These are phyloP conservation scores for Agrotis clavis DNA, from an alignment of 2,888 invertebrate species.

Conservation along the genomic window DNA sequence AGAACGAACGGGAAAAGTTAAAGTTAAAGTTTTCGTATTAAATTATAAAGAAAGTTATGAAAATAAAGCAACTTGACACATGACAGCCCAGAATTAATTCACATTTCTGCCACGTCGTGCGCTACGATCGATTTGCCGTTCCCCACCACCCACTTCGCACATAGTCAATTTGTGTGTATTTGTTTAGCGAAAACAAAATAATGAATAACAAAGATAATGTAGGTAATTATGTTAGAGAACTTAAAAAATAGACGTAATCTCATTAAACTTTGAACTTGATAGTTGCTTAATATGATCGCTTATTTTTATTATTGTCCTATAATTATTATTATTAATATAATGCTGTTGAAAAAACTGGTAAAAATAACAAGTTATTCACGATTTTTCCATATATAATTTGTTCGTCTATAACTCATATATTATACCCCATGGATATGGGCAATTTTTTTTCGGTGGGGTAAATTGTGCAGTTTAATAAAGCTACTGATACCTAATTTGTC, in stretches of 20 bases:
- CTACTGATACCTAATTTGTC: slow-evolving; percentile 14
- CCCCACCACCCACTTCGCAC: no score
- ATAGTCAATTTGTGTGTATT: no score
- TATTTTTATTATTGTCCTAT: slow-evolving; percentile 12
- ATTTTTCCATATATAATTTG: slow-evolving; percentile 13
- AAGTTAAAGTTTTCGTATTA: no score
- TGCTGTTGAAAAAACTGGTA: slow-evolving; percentile 9
- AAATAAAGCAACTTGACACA: no score
- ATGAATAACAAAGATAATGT: no score
- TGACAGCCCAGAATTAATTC: no score
- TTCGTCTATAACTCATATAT: slow-evolving; percentile 6
- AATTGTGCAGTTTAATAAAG: slow-evolving; percentile 18
- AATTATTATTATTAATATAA: slow-evolving; percentile 14
- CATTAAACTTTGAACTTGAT: slow-evolving; percentile 12
- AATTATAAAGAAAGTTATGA: no score
- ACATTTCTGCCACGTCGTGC: no score
- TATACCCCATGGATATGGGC: slow-evolving; percentile 6
- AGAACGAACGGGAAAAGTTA: no score
- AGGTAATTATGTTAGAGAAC: no score
- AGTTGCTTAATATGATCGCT: slow-evolving; percentile 2
- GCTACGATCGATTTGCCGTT: no score
- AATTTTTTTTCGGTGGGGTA: slow-evolving; percentile 11
- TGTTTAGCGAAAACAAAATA: no score
- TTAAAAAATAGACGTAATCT: slow-evolving; percentile 19
- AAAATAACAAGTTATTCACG: slow-evolving; percentile 14